Conservation (phyloP, 2,113 vertebrate genomes). For the Seriola dumerili region DNA sequence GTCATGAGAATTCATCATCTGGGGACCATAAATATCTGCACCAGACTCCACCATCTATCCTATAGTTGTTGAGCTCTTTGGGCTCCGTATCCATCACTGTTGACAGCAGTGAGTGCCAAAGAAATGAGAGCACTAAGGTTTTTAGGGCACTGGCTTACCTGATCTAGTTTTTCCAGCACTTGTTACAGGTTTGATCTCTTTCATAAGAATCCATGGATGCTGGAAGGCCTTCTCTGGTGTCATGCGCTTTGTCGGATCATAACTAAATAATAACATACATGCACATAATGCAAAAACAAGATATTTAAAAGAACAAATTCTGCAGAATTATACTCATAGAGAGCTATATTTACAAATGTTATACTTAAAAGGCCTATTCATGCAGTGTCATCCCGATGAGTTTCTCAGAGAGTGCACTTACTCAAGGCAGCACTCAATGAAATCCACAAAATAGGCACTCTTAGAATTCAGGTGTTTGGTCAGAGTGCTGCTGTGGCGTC, state of each 20-base stretch:
- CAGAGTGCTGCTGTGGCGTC: neutral
- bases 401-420: neutral
- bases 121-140: no score
- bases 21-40: no score
- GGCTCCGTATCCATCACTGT: no score
- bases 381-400: neutral
- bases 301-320: neutral
- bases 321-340: neutral
- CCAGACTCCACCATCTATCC: no score
- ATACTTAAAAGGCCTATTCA: neutral
- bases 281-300: neutral
- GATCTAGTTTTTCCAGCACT: neutral
- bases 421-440: conserved; percentile 18
- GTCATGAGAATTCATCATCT: no score
- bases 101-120: no score
- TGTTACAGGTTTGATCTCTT: neutral
- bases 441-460: conserved; percentile 15
- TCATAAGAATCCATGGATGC: conserved; percentile 84
- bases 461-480: neutral
- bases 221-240: conserved; percentile 88
- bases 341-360: no score
- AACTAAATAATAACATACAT: conserved; percentile 79
- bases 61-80: no score
- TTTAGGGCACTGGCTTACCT: neutral
- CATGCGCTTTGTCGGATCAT: conserved; percentile 87